A percentile compares a stretch with the other conserved stretches of the same genome.
phyloP scores from a whole-genome alignment of 2,888 invertebrate species.

The Drosophila meridionalis region DNA sequence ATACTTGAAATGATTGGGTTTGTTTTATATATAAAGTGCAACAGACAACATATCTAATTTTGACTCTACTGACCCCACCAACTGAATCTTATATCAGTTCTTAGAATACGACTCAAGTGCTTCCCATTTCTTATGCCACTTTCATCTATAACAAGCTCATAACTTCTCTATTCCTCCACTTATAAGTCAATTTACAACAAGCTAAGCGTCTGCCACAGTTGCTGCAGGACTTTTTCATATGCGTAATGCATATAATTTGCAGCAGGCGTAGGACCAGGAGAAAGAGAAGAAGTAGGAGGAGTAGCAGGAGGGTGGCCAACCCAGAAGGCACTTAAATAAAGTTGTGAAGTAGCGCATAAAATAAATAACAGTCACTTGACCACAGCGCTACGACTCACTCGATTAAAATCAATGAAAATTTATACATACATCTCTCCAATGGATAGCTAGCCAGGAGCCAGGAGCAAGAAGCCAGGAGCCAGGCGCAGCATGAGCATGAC shows the following conservation, averaged over 20 bases:
- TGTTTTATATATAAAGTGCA: background rate
- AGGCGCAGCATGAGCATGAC: conserved; percentile 16
- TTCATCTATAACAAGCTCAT: conserved; percentile 1
- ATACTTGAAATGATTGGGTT: background rate
- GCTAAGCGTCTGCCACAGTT: conserved; percentile 10
- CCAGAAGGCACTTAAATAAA: conserved; percentile 71
- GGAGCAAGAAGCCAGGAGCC: too few species aligned
- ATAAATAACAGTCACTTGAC: conserved; percentile 77
- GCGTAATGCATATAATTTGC: conserved; percentile 78
- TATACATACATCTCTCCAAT: conserved; percentile 44
- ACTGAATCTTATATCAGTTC: background rate
- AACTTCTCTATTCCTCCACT: conserved; percentile 30
- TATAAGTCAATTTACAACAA: conserved; percentile 74
- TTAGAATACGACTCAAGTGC: background rate
- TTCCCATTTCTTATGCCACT: background rate
- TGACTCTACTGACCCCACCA: too few species aligned
- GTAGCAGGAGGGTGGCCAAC: conserved; percentile 23
- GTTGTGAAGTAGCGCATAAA: conserved; percentile 77
- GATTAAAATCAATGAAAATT: conserved; percentile 73
- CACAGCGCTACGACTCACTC: conserved; percentile 35
- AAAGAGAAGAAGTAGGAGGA: background rate
- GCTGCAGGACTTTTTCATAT: conserved; percentile 45
- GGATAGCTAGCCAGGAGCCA: conserved; percentile 64
- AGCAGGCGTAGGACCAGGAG: background rate
- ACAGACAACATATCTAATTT: background rate